phyloP scores from a whole-genome alignment of 1,140 invertebrate genomes.

The Drosophila grimshawi region DNA sequence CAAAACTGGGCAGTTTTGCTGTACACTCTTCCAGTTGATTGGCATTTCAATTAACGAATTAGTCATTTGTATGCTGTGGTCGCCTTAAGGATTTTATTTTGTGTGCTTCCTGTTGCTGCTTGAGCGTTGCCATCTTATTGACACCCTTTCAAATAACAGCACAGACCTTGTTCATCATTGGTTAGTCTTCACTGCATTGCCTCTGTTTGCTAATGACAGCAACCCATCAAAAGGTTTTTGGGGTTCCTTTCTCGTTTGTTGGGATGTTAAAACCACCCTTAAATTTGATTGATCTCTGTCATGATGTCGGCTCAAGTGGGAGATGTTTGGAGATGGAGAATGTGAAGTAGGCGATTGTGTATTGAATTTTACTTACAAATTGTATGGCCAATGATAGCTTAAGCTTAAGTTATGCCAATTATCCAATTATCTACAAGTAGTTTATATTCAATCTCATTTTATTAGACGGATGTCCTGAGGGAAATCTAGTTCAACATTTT shows the following conservation, averaged over 20 bases:
- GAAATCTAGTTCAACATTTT: no score
- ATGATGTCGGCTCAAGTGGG: neutral
- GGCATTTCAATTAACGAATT: conserved; percentile 70
- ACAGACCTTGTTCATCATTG: conserved; percentile 21
- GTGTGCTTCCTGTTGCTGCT: conserved; percentile 20
- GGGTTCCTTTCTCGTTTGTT: conserved; percentile 42
- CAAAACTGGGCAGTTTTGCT: conserved; percentile 29
- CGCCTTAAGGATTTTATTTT: conserved; percentile 17
- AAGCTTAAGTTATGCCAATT: no score
- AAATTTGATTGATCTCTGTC: conserved; percentile 59
- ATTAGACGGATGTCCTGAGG: no score
- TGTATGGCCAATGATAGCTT: no score
- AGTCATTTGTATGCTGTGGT: conserved; percentile 52
- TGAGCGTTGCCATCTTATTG: conserved; percentile 20
- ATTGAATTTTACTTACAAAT: no score
- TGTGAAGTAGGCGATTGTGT: neutral
- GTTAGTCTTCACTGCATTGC: conserved; percentile 3
- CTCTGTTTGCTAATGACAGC: conserved; percentile 49
- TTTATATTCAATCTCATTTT: neutral
- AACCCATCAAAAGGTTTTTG: conserved; percentile 62
- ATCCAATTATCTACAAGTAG: no score
- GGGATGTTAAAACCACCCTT: conserved; percentile 38
- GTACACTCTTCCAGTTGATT: conserved; percentile 42
- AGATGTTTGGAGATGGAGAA: no score
- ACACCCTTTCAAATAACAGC: neutral